Base-by-base conservation (phyloP, 2,888 invertebrate genomes). In the Notocelia uddmanniana region DNA sequence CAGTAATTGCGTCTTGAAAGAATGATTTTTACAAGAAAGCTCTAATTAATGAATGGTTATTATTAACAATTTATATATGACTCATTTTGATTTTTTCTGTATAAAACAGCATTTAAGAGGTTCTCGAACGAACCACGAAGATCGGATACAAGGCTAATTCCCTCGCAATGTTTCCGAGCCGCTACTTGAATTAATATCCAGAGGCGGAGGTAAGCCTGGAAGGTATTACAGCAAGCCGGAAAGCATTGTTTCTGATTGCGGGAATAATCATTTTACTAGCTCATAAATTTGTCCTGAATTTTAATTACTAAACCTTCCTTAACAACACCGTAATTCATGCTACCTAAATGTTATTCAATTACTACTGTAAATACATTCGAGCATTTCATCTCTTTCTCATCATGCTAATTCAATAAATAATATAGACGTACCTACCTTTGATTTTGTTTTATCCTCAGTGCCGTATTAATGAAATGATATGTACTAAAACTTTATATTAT, bases 21-120 rank as follows among this genome's bases (percentile, higher is more conserved):
- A 23, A n/a, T 41, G 57, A 57, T 63, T 23, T 41, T 10, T 23
- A 18, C 50, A 34, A 34, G 21, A 48, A 57, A 54, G 23, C 54
- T 21, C 67, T 71, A 37, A 67, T 71, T 55, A 66, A 67, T 71
- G n/a, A 21, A 55, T 54, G 41, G n/a, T 58, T 58, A 64, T 60
- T 55, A 67, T 23, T 54, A 45, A 34, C 54, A 67, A 48, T 26
- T 48, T 66, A 18, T 58, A 26, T 64, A 52, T 59, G 19, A 21
- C 45, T 41, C 21, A 15, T 37, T 50, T 57, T 18, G 34, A 37
- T 37, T 52, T 26, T 37, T 55, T 52, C 52, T 48, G 21, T 8
- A 37, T 58, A 68, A 52, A 68, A 60, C 13, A n/a, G 34, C 18
- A 45, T 52, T 45, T 21, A 45, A 45, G 55, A 63, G 62, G 55